Evolutionary conservation across 2,113 vertebrate genomes (phyloP), one percentile per base, ranked within the genome.

Genomic region (Dascyllus trimaculatus): DNA sequence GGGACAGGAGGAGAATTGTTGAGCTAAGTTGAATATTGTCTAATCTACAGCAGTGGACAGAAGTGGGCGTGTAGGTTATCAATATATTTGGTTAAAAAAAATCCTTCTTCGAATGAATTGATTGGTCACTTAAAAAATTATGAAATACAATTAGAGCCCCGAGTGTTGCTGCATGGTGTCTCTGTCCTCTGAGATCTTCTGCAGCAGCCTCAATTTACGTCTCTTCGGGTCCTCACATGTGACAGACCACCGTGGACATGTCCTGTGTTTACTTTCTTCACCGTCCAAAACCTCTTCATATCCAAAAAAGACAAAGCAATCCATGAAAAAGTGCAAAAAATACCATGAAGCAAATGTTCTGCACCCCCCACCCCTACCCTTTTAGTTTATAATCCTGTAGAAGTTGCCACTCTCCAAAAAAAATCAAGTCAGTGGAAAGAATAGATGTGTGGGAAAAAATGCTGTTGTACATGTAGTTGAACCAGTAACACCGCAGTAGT

Each of bases 241-340:
- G 74, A 80, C 74, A 68, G 64, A 78, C 78, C 60, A 68, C 62
- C 52, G 49, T 45, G 40, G 52, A 68, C 63, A 53, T 58, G 83
- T 89, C 83, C 68, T 53, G 71, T n/a, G 29, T 84, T 79, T 45
- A 18, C 76, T 80, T 81, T 51, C 70, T 83, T 75, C 57, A 40
- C 75, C 26, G 53, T 89, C 78, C 61, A 40, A 80, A 88, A 71
- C 75, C 38, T 87, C 75, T 89, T 66, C 64, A 38, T 79, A 71
- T 86, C 74, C 85, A 82, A 89, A 93, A 85, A 84, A 88, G 77
- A 91, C 75, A 92, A 94, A 91, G 76, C 63, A 92, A 93, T 94
- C 92, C 93, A 93, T 94, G 89, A 91, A 94, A 95, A 95, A 94
- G 95, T 95, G 95, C 94, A 95, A 95, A 94, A 93, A 94, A 95